These are phyloP conservation scores for Pectinophora gossypiella DNA, from an alignment of 1,140 invertebrate species.

Conservation along the genomic window DNA sequence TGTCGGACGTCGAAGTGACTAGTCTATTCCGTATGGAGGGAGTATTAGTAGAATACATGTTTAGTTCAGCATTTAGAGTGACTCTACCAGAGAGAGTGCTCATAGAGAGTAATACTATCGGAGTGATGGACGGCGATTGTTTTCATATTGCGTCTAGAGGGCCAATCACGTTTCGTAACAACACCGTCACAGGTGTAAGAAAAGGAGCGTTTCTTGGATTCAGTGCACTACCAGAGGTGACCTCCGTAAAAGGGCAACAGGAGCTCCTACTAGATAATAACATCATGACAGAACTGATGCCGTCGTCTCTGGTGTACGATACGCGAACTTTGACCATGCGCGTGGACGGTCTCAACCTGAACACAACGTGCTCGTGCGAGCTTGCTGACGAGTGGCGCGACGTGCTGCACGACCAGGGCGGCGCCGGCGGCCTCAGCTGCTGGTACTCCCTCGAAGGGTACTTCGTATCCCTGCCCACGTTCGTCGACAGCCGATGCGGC, in stretches of 20 bases:
- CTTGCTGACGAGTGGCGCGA: conserved; percentile 61
- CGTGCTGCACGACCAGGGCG: conserved; percentile 42
- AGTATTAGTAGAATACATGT: conserved; percentile 76
- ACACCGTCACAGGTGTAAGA: conserved; percentile 76
- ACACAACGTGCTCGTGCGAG: conserved; percentile 77
- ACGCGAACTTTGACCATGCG: conserved; percentile 72
- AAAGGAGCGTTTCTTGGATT: conserved; percentile 80
- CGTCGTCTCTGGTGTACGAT: conserved; percentile 78
- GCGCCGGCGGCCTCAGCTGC: conserved; percentile 47
- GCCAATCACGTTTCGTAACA: conserved; percentile 80
- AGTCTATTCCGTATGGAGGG: conserved; percentile 80
- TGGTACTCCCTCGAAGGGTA: conserved; percentile 57
- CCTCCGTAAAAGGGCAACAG: conserved; percentile 40
- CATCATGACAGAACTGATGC: conserved; percentile 74
- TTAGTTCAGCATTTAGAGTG: conserved; percentile 80
- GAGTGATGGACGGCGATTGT: conserved; percentile 78
- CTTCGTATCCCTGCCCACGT: conserved; percentile 53
- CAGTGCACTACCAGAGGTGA: conserved; percentile 69
- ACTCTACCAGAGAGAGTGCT: conserved; percentile 76
- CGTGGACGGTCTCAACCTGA: conserved; percentile 78
- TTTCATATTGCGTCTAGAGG: conserved; percentile 79
- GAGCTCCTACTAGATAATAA: conserved; percentile 82
- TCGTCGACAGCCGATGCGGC: conserved; percentile 52
- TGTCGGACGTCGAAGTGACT: conserved; percentile 83
- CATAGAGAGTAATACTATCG: conserved; percentile 79